Evolutionary conservation across 2,888 invertebrate species (phyloP), one percentile per base, ranked within the genome.

Genomic region (Uropetala carovei): DNA sequence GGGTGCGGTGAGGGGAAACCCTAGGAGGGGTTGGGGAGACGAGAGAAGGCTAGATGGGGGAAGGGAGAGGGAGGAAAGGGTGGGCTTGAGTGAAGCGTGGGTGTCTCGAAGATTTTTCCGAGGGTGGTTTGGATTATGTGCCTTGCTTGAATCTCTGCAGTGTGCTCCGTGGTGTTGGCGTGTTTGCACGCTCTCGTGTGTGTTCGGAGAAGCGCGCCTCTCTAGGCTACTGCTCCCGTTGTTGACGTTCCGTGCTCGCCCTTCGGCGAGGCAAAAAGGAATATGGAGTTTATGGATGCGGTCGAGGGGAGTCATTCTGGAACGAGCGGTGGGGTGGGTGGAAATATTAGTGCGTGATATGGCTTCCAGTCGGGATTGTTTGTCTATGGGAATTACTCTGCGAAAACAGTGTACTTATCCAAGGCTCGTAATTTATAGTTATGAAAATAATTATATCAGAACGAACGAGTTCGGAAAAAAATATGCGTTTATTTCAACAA

Each of bases 61-160:
- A 22, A 75, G 75, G 22, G 75, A 75, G 75, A 27, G 27, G 22
- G 75, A 75, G 27, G 11, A 22, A 27, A 22, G 27, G 75, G 13
- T 75, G 75, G 27, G 75, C 75, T 22, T 22, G 27, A 27, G 75
- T 27, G 27, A 27, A 27, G 75, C 13, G 27, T 13, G 22, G 22
- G 75, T 10, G 75, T 9, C 75, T 22, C 13, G 27, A 27, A 75
- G 75, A 75, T 22, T 75, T 75, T 22, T 75, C 75, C 75, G 27
- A 27, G 27, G 75, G 75, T 75, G 75, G 75, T 75, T 75, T 75
- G 75, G 75, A 75, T 75, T 75, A 75, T 75, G 27, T 27, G 75
- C 75, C 13, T 27, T 43, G 43, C 43, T 5, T 43, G 43, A 43
- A 43, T 43, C 43, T 43, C 43, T 43, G 43, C 75, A 27, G 13